A percentile compares a stretch with the other conserved stretches of the same genome.
phyloP scores from a whole-genome alignment of 1,140 invertebrate genomes.

The Musca domestica region DNA sequence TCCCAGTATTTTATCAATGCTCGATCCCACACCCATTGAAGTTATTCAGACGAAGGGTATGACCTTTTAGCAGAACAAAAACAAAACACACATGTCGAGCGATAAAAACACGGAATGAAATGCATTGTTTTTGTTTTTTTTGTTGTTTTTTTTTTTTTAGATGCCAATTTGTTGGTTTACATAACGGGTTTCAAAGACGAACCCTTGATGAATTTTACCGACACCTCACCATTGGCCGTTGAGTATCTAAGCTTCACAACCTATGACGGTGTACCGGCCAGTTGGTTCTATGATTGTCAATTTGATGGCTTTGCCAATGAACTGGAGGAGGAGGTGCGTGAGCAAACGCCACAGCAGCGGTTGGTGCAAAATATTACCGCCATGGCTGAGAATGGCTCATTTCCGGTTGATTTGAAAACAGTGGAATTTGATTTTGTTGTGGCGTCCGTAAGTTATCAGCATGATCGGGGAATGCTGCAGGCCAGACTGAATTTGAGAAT shows the following conservation, averaged over 20 bases:
- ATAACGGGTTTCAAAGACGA: conserved; percentile 45
- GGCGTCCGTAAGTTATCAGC: conserved; percentile 38
- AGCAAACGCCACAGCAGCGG: conserved; percentile 13
- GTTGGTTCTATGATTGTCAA: conserved; percentile 48
- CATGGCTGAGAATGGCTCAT: conserved; percentile 34
- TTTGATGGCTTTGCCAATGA: conserved; percentile 39
- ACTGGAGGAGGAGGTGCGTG: conserved; percentile 25
- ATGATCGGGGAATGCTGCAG: conserved; percentile 30
- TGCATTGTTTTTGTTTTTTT: background rate
- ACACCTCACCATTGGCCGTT: conserved; percentile 35
- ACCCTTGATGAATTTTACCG: conserved; percentile 37
- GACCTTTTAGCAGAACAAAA: background rate
- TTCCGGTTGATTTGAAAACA: conserved; percentile 36
- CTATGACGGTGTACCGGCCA: conserved; percentile 39
- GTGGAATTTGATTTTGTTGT: conserved; percentile 42
- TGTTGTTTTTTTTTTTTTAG: conserved; percentile 30
- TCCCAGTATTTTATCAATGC: conserved; percentile 36
- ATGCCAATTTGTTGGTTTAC: conserved; percentile 41
- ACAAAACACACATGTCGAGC: background rate
- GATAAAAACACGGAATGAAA: background rate
- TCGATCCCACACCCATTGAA: conserved; percentile 50
- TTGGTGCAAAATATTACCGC: conserved; percentile 31
- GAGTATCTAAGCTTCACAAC: conserved; percentile 47
- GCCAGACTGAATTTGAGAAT: conserved; percentile 37
- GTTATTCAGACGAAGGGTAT: conserved; percentile 48